These are phyloP conservation scores for Hippocampus barbouri DNA, from an alignment of 2,113 vertebrate species.

Conservation along the genomic window DNA sequence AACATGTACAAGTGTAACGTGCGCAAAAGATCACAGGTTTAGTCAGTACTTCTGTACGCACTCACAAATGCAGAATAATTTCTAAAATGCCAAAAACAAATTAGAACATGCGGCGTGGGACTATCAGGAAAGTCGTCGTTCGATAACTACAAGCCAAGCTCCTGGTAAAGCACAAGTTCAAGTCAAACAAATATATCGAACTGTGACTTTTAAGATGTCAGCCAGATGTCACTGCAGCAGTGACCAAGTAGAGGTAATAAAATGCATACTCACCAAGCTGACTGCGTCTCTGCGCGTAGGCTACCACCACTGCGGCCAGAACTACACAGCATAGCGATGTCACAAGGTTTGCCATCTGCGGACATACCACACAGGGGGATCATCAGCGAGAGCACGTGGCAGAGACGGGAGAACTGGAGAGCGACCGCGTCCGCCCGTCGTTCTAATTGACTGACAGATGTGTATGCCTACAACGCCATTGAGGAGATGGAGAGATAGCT, in stretches of 20 bases:
- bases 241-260: conserved; percentile 1
- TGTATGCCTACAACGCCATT: conserved; percentile 50
- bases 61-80: background rate
- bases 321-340: conserved; percentile 88
- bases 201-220: background rate
- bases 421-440: conserved; percentile 38
- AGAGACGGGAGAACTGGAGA: conserved; percentile 30
- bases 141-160: background rate
- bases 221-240: background rate
- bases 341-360: conserved; percentile 91
- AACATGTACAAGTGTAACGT: background rate
- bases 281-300: conserved; percentile 88
- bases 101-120: background rate
- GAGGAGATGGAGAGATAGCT: conserved; percentile 49
- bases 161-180: background rate
- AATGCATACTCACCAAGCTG: conserved; percentile 84
- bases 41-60: background rate
- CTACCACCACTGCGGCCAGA: conserved; percentile 83
- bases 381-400: conserved; percentile 43
- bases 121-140: background rate
- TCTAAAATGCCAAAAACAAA: background rate
- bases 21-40: background rate
- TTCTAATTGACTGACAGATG: conserved; percentile 56
- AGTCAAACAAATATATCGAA: background rate
- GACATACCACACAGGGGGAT: conserved; percentile 64